Percentiles rank a stretch among this genome's conserved stretches.
These are phyloP conservation scores for Ormyrus nitidulus DNA, from an alignment of 2,888 invertebrate genomes.

Conservation along the genomic window DNA sequence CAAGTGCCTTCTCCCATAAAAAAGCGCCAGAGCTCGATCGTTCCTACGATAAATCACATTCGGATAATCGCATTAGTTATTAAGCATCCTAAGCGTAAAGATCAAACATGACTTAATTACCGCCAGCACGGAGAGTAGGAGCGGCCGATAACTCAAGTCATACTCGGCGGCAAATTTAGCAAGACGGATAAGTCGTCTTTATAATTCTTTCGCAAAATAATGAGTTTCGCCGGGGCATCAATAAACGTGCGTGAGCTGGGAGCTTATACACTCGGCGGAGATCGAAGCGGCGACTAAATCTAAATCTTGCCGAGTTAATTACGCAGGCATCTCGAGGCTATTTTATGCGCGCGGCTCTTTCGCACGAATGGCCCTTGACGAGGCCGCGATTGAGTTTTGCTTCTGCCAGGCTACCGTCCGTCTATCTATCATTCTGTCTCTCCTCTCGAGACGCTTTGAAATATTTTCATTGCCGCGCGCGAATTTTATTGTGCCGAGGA, in stretches of 20 bases:
- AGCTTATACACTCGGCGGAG: background rate
- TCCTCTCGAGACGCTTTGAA: background rate
- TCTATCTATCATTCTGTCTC: slow-evolving; percentile 18
- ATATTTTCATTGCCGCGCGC: too few relatives aligned
- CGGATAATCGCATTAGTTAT: too few relatives aligned
- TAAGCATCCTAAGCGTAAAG: too few relatives aligned
- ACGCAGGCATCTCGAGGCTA: slow-evolving; percentile 21
- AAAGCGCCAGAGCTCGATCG: too few relatives aligned
- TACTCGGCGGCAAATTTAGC: slow-evolving; percentile 1
- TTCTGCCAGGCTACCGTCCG: slow-evolving; percentile 6
- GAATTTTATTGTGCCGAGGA: slow-evolving; percentile 13
- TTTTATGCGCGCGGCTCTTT: slow-evolving; percentile 24
- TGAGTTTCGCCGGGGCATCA: slow-evolving; percentile 39
- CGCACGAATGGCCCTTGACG: slow-evolving; percentile 14
- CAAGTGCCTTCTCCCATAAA: too few relatives aligned
- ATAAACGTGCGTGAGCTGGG: slow-evolving; percentile 21
- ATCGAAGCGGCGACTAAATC: slow-evolving; percentile 37
- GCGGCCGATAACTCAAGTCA: slow-evolving; percentile 12
- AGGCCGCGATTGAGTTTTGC: slow-evolving; percentile 27
- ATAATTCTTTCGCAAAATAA: background rate
- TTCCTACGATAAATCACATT: too few relatives aligned
- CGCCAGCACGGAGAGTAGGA: background rate
- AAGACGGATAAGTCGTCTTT: background rate
- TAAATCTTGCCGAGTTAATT: slow-evolving; percentile 44
- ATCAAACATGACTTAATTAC: background rate